Base-by-base conservation (phyloP, 2,113 vertebrate species). In the Hemibagrus wyckioides region DNA sequence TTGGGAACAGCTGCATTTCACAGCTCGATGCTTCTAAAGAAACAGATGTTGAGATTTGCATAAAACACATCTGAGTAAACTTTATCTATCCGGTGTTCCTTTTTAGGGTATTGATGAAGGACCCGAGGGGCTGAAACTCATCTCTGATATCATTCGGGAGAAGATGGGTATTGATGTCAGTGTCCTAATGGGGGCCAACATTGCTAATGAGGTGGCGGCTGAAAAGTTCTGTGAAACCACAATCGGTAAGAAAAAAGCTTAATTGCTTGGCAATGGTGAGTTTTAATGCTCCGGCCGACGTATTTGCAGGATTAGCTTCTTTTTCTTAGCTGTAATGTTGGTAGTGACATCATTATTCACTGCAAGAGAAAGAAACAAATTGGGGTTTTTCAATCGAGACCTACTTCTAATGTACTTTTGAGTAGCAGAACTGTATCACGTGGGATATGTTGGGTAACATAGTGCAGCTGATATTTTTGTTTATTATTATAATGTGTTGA, bases 161-260 rank as follows among this genome's bases (percentile, higher is more conserved):
- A 97, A 98, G 94, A 97, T 97, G 96, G 95, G 94, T 84, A 97
- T 99, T 36, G 97, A 98, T 84, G 95, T 98, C 91, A 97, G 97
- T 21, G 97, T 99, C 88, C 92, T 99, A 83, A 99, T 99, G 97
- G 97, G 97, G 57, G 97, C 97, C 86, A 99, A 99, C 93, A 97
- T 99, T 71, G 97, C 97, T 92, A 97, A 94, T 1, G 97, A 98
- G 90, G 97, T 99, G 75, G 97, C 97, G 1, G 97, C 96, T 0
- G 97, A 96, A 90, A 97, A 97, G 89, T 99, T 99, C 94, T 99
- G 97, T 82, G 97, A 99, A 94, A 97, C 96, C 69, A 99, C 97
- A 77, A 98, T 98, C 25, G 97, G 97, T 99, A 93, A 95, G 89
- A 54, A 39, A 44, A 79, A 33, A 56, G 44, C 11, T 50, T 15